Percentiles rank a stretch among this genome's conserved stretches.
Conservation (phyloP, 1,140 invertebrate species). For the Pectinophora gossypiella region DNA sequence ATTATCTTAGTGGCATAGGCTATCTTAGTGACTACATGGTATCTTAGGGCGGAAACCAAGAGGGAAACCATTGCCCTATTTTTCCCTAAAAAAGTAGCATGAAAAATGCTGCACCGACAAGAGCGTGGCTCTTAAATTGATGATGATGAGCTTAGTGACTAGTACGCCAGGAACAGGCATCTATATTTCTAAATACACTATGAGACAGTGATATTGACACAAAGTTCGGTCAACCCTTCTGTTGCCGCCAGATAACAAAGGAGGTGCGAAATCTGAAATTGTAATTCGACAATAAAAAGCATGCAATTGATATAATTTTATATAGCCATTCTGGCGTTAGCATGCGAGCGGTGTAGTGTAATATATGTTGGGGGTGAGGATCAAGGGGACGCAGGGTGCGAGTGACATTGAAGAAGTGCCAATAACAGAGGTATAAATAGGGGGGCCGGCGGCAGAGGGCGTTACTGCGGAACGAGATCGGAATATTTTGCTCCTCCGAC, state of each 20-base stretch:
- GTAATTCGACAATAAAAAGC: slow-evolving; percentile 60
- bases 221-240: slow-evolving; percentile 22
- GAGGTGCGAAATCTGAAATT: slow-evolving; percentile 60
- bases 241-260: slow-evolving; percentile 16
- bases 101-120: no score
- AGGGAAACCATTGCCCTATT: no score
- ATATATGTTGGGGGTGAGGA: slow-evolving; percentile 54
- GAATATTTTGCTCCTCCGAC: slow-evolving; percentile 66
- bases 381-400: slow-evolving; percentile 71
- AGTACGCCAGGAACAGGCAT: no score
- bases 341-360: slow-evolving; percentile 54
- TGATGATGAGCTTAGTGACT: no score
- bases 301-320: slow-evolving; percentile 69
- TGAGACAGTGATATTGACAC: no score
- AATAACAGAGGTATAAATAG: slow-evolving; percentile 77
- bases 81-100: no score
- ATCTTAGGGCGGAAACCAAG: no score
- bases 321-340: slow-evolving; percentile 45
- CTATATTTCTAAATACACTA: no score
- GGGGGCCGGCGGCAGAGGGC: slow-evolving; percentile 57
- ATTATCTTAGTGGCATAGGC: no score
- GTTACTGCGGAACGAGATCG: slow-evolving; percentile 70
- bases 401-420: slow-evolving; percentile 77
- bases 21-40: no score
- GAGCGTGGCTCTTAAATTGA: no score